A percentile compares a stretch with the other conserved stretches of the same genome.
phyloP scores from a whole-genome alignment of 2,888 invertebrate genomes.

The Cynaeus angustus region DNA sequence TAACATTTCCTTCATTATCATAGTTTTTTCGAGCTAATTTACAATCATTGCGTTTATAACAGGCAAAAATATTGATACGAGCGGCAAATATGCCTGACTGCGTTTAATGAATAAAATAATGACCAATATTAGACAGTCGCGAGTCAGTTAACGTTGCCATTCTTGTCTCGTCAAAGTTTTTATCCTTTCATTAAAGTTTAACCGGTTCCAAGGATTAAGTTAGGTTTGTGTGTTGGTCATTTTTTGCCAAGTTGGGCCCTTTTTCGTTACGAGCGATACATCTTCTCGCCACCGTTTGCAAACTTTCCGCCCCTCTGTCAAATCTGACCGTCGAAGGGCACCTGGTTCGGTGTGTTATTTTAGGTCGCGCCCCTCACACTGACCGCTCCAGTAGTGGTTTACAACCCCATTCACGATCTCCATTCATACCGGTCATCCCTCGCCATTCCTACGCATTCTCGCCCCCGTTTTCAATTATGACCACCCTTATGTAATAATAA shows the following conservation, averaged over 20 bases:
- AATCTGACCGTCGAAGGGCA: slow-evolving; percentile 48
- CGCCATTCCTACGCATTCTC: slow-evolving; percentile 23
- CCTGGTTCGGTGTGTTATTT: slow-evolving; percentile 59
- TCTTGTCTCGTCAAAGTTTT: too few species aligned
- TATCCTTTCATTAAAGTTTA: too few species aligned
- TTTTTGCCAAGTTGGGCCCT: too few species aligned
- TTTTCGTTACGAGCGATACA: background rate
- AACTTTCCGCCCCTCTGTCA: slow-evolving; percentile 13
- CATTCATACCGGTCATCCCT: slow-evolving; percentile 59
- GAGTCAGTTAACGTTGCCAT: too few species aligned
- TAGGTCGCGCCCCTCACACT: slow-evolving; percentile 57
- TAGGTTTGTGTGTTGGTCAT: too few species aligned
- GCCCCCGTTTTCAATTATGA: slow-evolving; percentile 33
- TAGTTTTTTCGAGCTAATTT: slow-evolving; percentile 2
- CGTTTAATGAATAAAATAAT: too few species aligned
- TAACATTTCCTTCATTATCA: slow-evolving; percentile 12
- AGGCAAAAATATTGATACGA: too few species aligned
- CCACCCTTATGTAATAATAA: slow-evolving; percentile 31
- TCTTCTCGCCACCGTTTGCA: background rate
- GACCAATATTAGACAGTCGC: too few species aligned
- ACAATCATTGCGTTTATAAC: too few species aligned
- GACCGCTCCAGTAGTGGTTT: slow-evolving; percentile 54
- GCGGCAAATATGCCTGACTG: too few species aligned
- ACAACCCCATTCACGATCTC: slow-evolving; percentile 60
- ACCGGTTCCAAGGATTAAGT: too few species aligned